Base-by-base conservation (phyloP, 1,140 invertebrate genomes). In the Drosophila punjabiensis region DNA sequence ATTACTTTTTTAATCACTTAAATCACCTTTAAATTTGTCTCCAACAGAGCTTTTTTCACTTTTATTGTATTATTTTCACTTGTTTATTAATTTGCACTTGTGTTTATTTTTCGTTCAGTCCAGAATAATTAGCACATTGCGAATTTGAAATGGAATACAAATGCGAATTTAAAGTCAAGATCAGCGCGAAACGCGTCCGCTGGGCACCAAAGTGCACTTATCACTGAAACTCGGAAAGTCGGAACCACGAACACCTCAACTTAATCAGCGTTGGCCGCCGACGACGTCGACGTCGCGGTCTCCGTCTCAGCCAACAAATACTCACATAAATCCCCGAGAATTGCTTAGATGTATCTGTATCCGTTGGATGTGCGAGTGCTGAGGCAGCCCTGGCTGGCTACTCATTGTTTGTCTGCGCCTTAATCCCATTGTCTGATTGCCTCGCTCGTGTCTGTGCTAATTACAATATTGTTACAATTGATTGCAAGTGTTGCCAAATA, bases 401-500 rank as follows among this genome's bases (percentile, higher is more conserved):
- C 41, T 59, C 18, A 75, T 55, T 63, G 62, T 52, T 68, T 50
- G 52, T 35, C 20, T 39, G 65, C 45, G 56, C 32, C 35, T 65
- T 60, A 76, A 70, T 78, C 39, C 67, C 53, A 55, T 79, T 75
- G 64, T 50, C 60, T 56, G 48, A 35, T 41, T 63, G 56, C 37
- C 50, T 59, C 24, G 66, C 39, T 37, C 32, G 55, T 41, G 64
- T 14, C 35, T 39, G 64, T n/a, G 56, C 59, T 76, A 78, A 89
- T 87, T 88, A 60, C 39, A 62, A 76, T 86, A 79, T 52, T 68
- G 65, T 50, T 35, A 58, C 82, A 79, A 64, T 56, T 82, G 82
- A 86, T 86, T 79, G 66, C 77, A 65, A 53, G 63, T 66, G 16
- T 58, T 65, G 73, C 74, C 68, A 65, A 79, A 88, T 89, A 79